Conservation (phyloP, 2,888 invertebrate genomes). For the Scaptomyza tumidula region DNA sequence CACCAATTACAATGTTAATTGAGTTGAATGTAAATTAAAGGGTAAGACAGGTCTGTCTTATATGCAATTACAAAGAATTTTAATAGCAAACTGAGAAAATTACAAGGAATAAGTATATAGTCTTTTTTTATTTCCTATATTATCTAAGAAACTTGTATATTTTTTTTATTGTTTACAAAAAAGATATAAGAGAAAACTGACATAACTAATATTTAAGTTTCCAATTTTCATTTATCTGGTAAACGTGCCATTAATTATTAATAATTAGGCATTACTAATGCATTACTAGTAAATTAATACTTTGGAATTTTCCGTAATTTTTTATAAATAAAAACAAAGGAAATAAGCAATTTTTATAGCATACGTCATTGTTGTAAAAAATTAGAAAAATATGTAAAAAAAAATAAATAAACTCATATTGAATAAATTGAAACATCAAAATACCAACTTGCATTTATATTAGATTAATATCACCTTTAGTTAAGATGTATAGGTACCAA, state of each 20-base stretch:
- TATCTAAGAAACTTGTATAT: not conserved
- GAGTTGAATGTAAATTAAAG: constrained; percentile 3
- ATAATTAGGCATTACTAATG: constrained; percentile 16
- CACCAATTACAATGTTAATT: constrained; percentile 6
- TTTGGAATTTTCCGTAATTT: not conserved
- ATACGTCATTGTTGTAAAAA: no score
- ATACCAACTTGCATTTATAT: not conserved
- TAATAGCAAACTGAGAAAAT: constrained; percentile 18
- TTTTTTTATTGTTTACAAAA: constrained; percentile 1
- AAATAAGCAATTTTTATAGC: not conserved
- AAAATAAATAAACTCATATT: not conserved
- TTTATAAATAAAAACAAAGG: not conserved
- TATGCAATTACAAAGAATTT: constrained; percentile 1
- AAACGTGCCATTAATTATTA: constrained; percentile 26
- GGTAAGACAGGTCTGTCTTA: not conserved
- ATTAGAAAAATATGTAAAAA: no score
- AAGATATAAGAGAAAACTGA: constrained; percentile 7
- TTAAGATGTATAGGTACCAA: no score
- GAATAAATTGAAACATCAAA: not conserved
- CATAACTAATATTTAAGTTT: constrained; percentile 8
- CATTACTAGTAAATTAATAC: not conserved
- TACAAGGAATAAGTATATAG: constrained; percentile 5
- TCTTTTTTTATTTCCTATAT: not conserved
- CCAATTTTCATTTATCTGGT: constrained; percentile 2
- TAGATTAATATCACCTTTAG: no score